These are phyloP conservation scores for Caerostris extrusa DNA, from an alignment of 1,140 invertebrate species.

Conservation along the genomic window DNA sequence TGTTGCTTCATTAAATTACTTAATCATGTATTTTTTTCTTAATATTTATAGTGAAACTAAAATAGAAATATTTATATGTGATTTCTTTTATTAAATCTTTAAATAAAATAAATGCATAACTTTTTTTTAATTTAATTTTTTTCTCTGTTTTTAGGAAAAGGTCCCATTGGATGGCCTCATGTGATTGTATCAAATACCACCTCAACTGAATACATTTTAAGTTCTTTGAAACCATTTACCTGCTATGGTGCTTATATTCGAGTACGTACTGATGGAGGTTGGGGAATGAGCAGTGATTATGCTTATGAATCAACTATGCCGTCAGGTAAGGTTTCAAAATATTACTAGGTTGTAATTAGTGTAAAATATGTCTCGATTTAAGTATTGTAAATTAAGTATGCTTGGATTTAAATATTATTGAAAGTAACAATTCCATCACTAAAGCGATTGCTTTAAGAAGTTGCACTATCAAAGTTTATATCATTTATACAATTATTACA, in stretches of 20 bases:
- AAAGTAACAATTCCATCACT: too few relatives aligned
- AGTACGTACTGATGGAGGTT: conserved; percentile 37
- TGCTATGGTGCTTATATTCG: conserved; percentile 4
- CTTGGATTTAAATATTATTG: too few relatives aligned
- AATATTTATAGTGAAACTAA: too few relatives aligned
- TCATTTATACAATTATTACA: too few relatives aligned
- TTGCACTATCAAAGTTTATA: too few relatives aligned
- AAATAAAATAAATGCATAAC: not conserved
- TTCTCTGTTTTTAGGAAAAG: not conserved
- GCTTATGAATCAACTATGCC: conserved; percentile 59
- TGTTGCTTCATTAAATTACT: too few relatives aligned
- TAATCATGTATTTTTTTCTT: too few relatives aligned
- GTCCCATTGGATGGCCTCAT: not conserved
- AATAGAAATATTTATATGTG: not conserved
- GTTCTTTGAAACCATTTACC: conserved; percentile 49
- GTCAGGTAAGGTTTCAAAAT: conserved; percentile 43
- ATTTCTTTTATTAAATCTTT: not conserved
- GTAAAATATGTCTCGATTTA: too few relatives aligned
- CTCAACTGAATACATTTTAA: conserved; percentile 21
- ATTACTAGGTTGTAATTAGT: too few relatives aligned
- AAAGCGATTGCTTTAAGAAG: too few relatives aligned
- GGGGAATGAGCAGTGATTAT: conserved; percentile 54
- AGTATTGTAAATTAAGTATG: too few relatives aligned
- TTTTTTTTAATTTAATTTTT: not conserved
- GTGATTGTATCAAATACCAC: not conserved